Conservation (phyloP, 2,797 vertebrate genomes). For the Platalea minor region DNA sequence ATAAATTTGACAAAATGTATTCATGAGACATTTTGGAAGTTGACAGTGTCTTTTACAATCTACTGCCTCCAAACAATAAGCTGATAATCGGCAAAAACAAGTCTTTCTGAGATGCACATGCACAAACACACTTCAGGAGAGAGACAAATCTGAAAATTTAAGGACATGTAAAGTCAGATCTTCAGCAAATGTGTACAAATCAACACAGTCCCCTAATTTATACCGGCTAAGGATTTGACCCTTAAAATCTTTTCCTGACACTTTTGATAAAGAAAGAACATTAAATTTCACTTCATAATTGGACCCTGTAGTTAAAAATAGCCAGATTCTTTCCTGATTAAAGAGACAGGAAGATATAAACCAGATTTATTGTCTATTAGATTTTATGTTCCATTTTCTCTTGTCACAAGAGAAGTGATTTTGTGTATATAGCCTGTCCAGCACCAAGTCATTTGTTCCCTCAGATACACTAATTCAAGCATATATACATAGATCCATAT, state of each 20-base stretch:
- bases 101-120: background rate
- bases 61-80: background rate
- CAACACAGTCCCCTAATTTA: slow-evolving; percentile 17
- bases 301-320: slow-evolving; percentile 45
- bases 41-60: background rate
- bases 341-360: slow-evolving; percentile 58
- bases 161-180: background rate
- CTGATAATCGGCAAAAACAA: background rate
- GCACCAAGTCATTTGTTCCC: slow-evolving; percentile 34
- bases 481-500: slow-evolving; percentile 45
- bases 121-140: background rate
- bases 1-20: background rate
- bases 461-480: slow-evolving; percentile 54
- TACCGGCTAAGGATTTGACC: slow-evolving; percentile 24
- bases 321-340: slow-evolving; percentile 59
- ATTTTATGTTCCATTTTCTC: slow-evolving; percentile 65
- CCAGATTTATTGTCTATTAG: slow-evolving; percentile 62
- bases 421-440: slow-evolving; percentile 48
- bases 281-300: slow-evolving; percentile 60
- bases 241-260: slow-evolving; percentile 57
- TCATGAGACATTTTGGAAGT: background rate
- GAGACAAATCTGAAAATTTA: background rate
- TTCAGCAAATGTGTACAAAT: slow-evolving; percentile 35
- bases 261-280: slow-evolving; percentile 52
- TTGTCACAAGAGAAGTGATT: slow-evolving; percentile 57